Evolutionary conservation across 2,888 invertebrate species (phyloP).

Genomic region (Diarsia brunnea): DNA sequence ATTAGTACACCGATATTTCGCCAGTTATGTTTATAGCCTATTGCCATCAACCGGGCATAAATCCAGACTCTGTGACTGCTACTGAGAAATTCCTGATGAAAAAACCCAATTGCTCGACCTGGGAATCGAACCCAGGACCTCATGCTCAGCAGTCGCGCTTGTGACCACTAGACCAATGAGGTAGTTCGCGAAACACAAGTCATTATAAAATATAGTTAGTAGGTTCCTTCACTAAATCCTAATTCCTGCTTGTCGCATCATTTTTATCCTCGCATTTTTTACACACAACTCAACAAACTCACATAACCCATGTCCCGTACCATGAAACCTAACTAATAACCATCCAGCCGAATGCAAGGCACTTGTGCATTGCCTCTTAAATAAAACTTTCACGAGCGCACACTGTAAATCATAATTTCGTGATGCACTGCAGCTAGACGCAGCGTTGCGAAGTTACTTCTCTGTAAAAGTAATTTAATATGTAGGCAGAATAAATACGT

Average conservation of each 20-base stretch:
- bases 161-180: background rate
- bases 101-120: background rate
- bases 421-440: constrained; percentile 68
- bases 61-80: background rate
- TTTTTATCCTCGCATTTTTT: background rate
- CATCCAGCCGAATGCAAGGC: constrained; percentile 44
- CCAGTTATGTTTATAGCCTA: background rate
- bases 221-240: background rate
- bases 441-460: constrained; percentile 66
- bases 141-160: background rate
- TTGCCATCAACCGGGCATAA: background rate
- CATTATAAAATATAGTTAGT: background rate
- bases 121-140: background rate
- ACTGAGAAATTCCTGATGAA: background rate
- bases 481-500: constrained; percentile 68
- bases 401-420: constrained; percentile 72
- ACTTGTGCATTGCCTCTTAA: constrained; percentile 64
- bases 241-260: background rate
- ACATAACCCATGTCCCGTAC: background rate
- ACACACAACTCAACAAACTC: background rate
- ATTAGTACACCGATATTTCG: background rate
- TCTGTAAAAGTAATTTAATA: constrained; percentile 74
- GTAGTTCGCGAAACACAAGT: background rate
- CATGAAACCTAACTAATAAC: constrained; percentile 52
- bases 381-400: constrained; percentile 69